phyloP scores from a whole-genome alignment of 2,888 invertebrate genomes.

The Hypomecis punctinalis region DNA sequence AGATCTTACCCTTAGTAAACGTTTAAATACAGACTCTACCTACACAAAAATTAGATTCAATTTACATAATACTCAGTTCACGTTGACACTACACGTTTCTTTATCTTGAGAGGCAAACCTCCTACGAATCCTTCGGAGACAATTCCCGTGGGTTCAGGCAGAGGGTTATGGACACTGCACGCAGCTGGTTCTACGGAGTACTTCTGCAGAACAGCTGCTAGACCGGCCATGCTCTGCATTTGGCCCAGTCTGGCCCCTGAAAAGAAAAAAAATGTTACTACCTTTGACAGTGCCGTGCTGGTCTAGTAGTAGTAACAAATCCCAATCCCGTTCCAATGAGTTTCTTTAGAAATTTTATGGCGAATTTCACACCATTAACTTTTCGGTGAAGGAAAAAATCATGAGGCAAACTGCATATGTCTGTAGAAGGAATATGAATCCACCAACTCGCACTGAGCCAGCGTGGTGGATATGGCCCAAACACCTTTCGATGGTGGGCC shows the following conservation, averaged over 20 bases:
- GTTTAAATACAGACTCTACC: not conserved
- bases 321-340: too few species aligned
- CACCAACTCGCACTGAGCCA: too few species aligned
- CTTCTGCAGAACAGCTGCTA: constrained; percentile 65
- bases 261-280: constrained; percentile 28
- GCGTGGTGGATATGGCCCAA: too few species aligned
- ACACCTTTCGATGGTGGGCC: too few species aligned
- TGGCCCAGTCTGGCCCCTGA: constrained; percentile 73
- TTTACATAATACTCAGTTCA: constrained; percentile 1
- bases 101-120: constrained; percentile 66
- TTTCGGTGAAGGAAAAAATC: too few species aligned
- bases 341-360: too few species aligned
- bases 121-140: constrained; percentile 67
- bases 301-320: not conserved
- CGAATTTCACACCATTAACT: too few species aligned
- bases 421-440: too few species aligned
- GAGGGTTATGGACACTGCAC: constrained; percentile 54
- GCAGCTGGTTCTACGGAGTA: constrained; percentile 67
- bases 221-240: constrained; percentile 75
- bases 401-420: too few species aligned
- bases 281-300: not conserved
- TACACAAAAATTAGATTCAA: not conserved
- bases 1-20: not conserved
- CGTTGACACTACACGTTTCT: constrained; percentile 44
- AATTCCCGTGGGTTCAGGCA: constrained; percentile 64